A percentile compares a stretch with the other conserved stretches of the same genome.
Evolutionary conservation across 2,797 vertebrate genomes (phyloP).

Genomic region (Gymnothorax javanicus): DNA sequence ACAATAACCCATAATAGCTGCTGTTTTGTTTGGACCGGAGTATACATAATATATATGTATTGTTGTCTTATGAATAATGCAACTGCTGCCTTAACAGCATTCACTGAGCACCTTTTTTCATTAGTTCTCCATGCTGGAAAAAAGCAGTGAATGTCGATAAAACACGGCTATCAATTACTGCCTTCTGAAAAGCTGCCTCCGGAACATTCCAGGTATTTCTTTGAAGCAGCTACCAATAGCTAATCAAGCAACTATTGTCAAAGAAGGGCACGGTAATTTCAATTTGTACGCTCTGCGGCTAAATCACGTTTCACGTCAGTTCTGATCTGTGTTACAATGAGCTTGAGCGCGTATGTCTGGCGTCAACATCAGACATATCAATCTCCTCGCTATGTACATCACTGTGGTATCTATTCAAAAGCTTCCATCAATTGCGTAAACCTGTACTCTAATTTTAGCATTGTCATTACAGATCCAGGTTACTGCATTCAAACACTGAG

Average conservation of each 20-base stretch:
- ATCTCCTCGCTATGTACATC: neutral
- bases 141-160: neutral
- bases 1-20: neutral
- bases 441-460: neutral
- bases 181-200: neutral
- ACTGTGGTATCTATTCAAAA: neutral
- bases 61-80: constrained; percentile 7
- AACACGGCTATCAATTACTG: neutral
- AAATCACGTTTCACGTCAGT: neutral
- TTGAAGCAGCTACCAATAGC: neutral
- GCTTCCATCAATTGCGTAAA: neutral
- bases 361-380: neutral
- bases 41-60: constrained; percentile 9
- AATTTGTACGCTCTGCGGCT: neutral
- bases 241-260: neutral
- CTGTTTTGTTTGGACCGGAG: neutral
- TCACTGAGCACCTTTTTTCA: neutral
- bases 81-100: constrained; percentile 4
- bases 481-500: neutral
- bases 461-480: neutral
- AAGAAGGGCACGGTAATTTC: neutral
- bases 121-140: neutral
- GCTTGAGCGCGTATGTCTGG: neutral
- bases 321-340: constrained; percentile 9
- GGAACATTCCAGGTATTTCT: neutral